Evolutionary conservation across 2,888 invertebrate genomes (phyloP), one percentile per base, ranked within the genome.

Genomic region (Scaptomyza flava): DNA sequence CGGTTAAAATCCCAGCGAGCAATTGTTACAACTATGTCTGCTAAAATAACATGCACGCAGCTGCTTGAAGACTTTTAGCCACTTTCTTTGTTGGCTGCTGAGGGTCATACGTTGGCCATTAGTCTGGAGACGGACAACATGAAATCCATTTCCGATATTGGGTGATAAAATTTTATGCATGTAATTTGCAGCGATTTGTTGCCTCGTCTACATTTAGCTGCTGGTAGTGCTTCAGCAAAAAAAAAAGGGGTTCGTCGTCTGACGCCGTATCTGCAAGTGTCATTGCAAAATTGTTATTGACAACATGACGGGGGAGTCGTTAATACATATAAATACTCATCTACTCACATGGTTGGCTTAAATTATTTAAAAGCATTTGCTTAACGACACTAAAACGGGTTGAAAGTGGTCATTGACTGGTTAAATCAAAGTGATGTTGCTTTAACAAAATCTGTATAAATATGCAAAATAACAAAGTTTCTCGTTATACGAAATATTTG

Each of bases 161-260:
- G 85, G 85, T 81, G 89, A 85, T 85, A 85, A 89, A 85, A 85
- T 84, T 85, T 85, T 85, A 85, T 87, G 87, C 67, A 72, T 74
- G 87, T 72, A 89, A 85, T 85, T 85, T 88, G 89, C 87, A 84
- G 89, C 87, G 89, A 85, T 85, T 85, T 85, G 85, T 85, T 87
- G 83, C 74, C 74, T 76, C 71, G 68, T 70, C 75, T 31, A 50
- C 20, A n/a, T 14, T 51, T 36, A n/a, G 36, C 51, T 51, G 23
- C 34, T 50, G 50, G 34, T 50, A 9, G 6, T 11, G 11, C 20
- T 20, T 23, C 34, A 12, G 47, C 48, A 61, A 67, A 46, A 61
- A 6, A 41, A 17, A 41, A 41, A 17, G 78, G 80, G 67, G 63
- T 50, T 42, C 38, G 14, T 27, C 46, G 38, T 20, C 41, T 17